A percentile compares a stretch with the other conserved stretches of the same genome.
Conservation (phyloP, 92 coral and sea anemone genomes). For the Porites lobata region DNA sequence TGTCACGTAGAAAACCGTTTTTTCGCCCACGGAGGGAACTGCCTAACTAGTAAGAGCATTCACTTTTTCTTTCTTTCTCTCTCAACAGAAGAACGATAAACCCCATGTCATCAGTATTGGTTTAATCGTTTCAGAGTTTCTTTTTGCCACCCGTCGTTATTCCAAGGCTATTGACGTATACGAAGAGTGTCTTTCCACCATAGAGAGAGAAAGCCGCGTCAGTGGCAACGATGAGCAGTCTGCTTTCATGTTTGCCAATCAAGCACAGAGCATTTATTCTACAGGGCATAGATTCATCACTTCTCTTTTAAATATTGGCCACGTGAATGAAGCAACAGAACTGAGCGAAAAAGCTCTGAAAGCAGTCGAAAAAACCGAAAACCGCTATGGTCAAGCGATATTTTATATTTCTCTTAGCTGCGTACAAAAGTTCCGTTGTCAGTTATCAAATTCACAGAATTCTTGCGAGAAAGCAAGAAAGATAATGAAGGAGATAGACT, state of each 20-base stretch:
- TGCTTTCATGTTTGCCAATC: too few species aligned
- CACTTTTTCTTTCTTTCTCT: background rate
- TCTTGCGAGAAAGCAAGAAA: background rate
- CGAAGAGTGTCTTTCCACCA: background rate
- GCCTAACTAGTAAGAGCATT: too few species aligned
- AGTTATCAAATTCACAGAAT: background rate
- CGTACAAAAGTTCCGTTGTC: background rate
- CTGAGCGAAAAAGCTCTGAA: background rate
- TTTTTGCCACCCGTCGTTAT: background rate
- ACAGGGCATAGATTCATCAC: background rate
- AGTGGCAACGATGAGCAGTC: background rate
- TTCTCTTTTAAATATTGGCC: background rate
- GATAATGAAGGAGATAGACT: background rate
- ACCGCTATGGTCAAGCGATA: background rate
- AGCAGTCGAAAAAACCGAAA: background rate
- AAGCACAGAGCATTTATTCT: background rate
- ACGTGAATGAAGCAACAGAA: background rate
- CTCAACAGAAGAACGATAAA: background rate
- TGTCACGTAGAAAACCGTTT: too few species aligned
- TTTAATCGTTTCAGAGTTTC: background rate
- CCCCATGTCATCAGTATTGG: background rate
- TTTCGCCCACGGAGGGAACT: too few species aligned
- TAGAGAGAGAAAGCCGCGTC: background rate
- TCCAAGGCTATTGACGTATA: conserved; percentile 2
- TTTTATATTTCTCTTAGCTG: background rate